Conservation (phyloP, 2,113 vertebrate species). For the Globicephala melas region DNA sequence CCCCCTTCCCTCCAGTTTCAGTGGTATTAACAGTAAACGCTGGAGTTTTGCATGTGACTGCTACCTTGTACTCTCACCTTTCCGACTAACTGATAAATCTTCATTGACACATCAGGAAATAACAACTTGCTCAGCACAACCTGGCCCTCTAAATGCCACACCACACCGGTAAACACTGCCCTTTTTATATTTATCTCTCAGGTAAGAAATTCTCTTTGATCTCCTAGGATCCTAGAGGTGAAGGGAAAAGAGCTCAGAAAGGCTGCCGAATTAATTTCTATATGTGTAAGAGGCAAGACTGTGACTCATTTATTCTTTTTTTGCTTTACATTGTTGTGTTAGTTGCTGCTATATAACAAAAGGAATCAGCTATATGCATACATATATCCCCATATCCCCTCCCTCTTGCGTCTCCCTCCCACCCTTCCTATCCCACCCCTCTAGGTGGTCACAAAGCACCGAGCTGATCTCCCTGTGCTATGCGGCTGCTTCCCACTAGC, state of each 20-base stretch:
- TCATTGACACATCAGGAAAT: neutral
- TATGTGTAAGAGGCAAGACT: neutral
- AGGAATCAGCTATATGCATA: too few species aligned
- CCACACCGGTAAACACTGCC: neutral
- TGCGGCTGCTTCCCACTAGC: too few species aligned
- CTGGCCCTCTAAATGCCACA: neutral
- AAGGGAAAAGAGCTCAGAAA: neutral
- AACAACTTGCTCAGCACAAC: neutral
- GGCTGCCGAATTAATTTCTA: neutral
- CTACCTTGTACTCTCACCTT: neutral
- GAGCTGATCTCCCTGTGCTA: too few species aligned
- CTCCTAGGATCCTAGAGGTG: neutral
- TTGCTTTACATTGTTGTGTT: too few species aligned
- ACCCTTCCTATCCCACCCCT: too few species aligned
- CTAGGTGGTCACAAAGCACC: too few species aligned
- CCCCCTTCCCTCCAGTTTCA: neutral
- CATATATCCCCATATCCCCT: too few species aligned
- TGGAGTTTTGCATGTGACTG: neutral
- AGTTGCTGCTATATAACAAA: too few species aligned
- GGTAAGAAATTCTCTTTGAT: neutral
- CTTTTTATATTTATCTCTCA: neutral
- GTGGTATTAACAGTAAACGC: neutral
- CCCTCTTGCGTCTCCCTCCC: too few species aligned
- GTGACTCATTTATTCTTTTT: neutral
- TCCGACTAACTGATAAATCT: neutral